These are phyloP conservation scores for Plectropomus leopardus DNA, from an alignment of 2,113 vertebrate genomes.

Conservation along the genomic window DNA sequence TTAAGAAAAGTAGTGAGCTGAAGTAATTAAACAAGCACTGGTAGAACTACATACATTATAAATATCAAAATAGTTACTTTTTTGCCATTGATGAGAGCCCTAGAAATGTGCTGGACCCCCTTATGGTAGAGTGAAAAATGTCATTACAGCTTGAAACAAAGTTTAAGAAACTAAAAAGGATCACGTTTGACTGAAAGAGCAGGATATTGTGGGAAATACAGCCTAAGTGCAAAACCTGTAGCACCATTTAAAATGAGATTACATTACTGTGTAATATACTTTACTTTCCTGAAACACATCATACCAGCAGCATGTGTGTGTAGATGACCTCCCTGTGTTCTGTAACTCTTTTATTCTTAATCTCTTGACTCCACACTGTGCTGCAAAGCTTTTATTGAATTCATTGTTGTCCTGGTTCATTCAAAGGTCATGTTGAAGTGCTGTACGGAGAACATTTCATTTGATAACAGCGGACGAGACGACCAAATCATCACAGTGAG, in stretches of 20 bases:
- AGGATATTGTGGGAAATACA: background rate
- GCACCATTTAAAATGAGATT: background rate
- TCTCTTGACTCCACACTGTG: slow-evolving; percentile 21
- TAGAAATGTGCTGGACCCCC: too few relatives aligned
- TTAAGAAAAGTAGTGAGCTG: background rate
- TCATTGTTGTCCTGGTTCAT: slow-evolving; percentile 28
- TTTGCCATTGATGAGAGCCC: too few relatives aligned
- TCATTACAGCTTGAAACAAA: background rate
- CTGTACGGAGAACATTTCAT: slow-evolving; percentile 44
- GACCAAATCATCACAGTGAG: slow-evolving; percentile 20
- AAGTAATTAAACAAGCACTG: background rate
- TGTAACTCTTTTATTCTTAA: slow-evolving; percentile 14
- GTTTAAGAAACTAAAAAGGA: background rate
- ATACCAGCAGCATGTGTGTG: background rate
- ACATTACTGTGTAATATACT: background rate
- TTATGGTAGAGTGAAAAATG: too few relatives aligned
- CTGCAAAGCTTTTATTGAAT: slow-evolving; percentile 34
- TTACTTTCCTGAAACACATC: background rate
- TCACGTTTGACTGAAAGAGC: background rate
- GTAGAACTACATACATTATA: too few relatives aligned
- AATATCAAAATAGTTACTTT: too few relatives aligned
- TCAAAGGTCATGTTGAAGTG: slow-evolving; percentile 29
- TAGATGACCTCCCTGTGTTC: slow-evolving; percentile 18
- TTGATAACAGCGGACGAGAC: slow-evolving; percentile 34
- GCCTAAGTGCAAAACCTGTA: background rate